These are phyloP conservation scores for Synodontis membranacea DNA, from an alignment of 2,113 vertebrate species.

Conservation along the genomic window DNA sequence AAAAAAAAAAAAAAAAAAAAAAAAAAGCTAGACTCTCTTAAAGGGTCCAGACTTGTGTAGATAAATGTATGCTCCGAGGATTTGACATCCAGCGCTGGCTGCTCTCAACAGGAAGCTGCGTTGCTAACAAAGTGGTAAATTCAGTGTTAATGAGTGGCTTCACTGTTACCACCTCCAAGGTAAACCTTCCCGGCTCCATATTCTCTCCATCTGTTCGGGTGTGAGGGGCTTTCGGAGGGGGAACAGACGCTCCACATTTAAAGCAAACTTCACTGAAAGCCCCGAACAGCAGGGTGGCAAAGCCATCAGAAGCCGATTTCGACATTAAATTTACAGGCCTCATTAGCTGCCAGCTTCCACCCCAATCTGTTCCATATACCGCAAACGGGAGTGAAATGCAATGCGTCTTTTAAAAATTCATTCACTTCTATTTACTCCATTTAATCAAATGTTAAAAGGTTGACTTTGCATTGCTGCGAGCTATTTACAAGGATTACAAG, in stretches of 20 bases:
- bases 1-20: too few species aligned
- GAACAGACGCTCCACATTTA: constrained; percentile 94
- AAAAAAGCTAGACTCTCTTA: constrained; percentile 19
- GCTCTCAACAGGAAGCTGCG: constrained; percentile 94
- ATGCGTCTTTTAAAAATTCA: constrained; percentile 61
- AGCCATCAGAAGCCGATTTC: constrained; percentile 76
- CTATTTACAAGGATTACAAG: constrained; percentile 75
- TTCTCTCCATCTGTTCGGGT: constrained; percentile 96
- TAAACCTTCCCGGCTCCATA: constrained; percentile 90
- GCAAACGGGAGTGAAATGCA: constrained; percentile 56
- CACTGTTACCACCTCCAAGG: constrained; percentile 97
- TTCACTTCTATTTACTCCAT: constrained; percentile 70
- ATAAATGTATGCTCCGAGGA: constrained; percentile 78
- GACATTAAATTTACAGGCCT: constrained; percentile 74
- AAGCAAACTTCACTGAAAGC: constrained; percentile 78
- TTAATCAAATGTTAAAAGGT: constrained; percentile 73
- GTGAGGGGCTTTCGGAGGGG: constrained; percentile 83
- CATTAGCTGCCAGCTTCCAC: constrained; percentile 79
- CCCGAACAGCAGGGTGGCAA: constrained; percentile 84
- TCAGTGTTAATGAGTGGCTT: constrained; percentile 99
- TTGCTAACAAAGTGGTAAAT: constrained; percentile 99
- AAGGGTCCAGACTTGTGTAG: constrained; percentile 59
- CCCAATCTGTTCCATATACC: constrained; percentile 66
- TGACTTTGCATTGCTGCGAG: constrained; percentile 72
- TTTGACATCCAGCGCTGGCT: constrained; percentile 82